phyloP scores from a whole-genome alignment of 2,113 vertebrate genomes.

The Buteo buteo region DNA sequence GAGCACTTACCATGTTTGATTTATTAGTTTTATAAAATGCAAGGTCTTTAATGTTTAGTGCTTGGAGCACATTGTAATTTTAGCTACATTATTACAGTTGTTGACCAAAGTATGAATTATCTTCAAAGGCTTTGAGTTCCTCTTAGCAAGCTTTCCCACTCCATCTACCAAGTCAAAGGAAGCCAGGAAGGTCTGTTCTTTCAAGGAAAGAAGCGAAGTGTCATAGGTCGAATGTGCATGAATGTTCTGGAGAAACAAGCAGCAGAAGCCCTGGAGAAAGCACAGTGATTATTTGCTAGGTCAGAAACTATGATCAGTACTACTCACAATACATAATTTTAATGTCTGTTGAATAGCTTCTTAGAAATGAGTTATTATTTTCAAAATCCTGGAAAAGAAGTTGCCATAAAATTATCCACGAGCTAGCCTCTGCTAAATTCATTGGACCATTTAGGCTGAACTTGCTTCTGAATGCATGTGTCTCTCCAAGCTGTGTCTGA shows the following conservation, averaged over 20 bases:
- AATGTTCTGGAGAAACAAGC: constrained; percentile 33
- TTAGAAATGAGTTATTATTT: not conserved
- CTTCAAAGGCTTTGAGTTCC: constrained; percentile 69
- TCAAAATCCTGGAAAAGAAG: not conserved
- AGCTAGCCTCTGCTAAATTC: not conserved
- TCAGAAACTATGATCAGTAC: not conserved
- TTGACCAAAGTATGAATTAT: constrained; percentile 71
- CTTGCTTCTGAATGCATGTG: too few relatives aligned
- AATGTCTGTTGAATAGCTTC: not conserved
- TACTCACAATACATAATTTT: not conserved
- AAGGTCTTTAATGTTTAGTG: constrained; percentile 69
- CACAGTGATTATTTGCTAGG: not conserved
- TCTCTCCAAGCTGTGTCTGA: not conserved
- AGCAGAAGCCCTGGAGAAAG: not conserved
- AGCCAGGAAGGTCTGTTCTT: constrained; percentile 53
- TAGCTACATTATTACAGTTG: constrained; percentile 63
- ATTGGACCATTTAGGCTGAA: accelerated
- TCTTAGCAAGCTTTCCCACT: constrained; percentile 63
- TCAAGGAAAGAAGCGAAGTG: constrained; percentile 49
- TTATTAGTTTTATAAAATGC: constrained; percentile 71
- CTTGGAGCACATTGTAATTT: constrained; percentile 59
- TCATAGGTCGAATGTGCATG: not conserved
- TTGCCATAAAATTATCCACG: not conserved
- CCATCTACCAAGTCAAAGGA: constrained; percentile 36
- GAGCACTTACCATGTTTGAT: constrained; percentile 46